Conservation (phyloP, 2,113 vertebrate species). For the Irena cyanogastra region DNA sequence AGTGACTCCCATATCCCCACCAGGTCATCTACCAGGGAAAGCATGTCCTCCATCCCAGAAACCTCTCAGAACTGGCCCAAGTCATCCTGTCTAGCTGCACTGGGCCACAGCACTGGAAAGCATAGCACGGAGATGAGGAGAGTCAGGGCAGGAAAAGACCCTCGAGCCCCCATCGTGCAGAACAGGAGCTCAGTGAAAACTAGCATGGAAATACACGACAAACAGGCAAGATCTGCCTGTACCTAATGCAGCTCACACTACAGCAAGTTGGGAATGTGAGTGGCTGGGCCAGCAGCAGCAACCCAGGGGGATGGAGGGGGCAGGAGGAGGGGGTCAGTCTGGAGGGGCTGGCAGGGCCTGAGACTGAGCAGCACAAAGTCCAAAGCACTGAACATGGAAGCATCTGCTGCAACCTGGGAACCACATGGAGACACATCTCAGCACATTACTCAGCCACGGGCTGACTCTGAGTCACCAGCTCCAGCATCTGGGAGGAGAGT, state of each 20-base stretch:
- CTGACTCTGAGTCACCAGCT: slow-evolving; percentile 54
- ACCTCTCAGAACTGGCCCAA: background rate
- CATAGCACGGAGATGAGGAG: rapidly evolving
- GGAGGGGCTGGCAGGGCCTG: background rate
- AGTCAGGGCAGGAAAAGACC: background rate
- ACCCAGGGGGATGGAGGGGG: background rate
- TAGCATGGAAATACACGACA: background rate
- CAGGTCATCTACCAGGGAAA: rapidly evolving
- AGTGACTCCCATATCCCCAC: background rate
- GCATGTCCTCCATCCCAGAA: background rate
- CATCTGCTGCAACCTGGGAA: slow-evolving; percentile 13
- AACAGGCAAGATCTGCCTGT: background rate
- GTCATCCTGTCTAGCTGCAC: rapidly evolving
- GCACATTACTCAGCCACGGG: slow-evolving; percentile 29
- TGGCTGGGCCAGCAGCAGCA: background rate
- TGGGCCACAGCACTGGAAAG: rapidly evolving
- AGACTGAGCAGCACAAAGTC: background rate
- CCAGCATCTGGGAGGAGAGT: background rate
- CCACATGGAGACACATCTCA: background rate
- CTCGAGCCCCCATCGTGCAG: background rate
- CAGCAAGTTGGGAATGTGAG: rapidly evolving
- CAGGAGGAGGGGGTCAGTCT: background rate
- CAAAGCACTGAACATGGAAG: background rate
- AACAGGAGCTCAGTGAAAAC: background rate
- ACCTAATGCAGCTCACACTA: background rate